Conservation (phyloP, 2,113 vertebrate species). For the Clarias batrachus region DNA sequence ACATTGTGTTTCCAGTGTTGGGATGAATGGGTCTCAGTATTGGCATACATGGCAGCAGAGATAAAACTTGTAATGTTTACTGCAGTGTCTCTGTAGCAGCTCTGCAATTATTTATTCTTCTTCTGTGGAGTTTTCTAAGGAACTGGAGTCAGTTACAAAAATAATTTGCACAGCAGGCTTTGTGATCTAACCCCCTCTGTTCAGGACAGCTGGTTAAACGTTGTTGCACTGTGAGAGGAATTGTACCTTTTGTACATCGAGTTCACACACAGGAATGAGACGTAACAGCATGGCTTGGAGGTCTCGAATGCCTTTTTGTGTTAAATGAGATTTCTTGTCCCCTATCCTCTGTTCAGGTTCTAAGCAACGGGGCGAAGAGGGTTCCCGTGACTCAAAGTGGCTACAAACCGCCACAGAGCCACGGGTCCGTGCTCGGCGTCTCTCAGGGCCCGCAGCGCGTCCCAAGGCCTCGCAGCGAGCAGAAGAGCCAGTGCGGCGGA, state of each 20-base stretch:
- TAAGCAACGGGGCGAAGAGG: slow-evolving; percentile 73
- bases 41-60: neutral
- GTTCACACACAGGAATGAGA: too few species aligned
- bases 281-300: neutral
- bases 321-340: neutral
- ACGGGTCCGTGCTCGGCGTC: slow-evolving; percentile 72
- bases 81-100: neutral
- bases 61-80: neutral
- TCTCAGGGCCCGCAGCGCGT: slow-evolving; percentile 79
- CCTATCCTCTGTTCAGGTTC: slow-evolving; percentile 61
- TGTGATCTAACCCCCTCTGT: neutral
- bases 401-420: slow-evolving; percentile 49
- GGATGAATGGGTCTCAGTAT: neutral
- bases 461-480: slow-evolving; percentile 64
- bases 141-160: neutral
- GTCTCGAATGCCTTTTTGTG: neutral
- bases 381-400: slow-evolving; percentile 71
- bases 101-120: neutral
- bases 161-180: neutral
- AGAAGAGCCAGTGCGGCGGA: slow-evolving; percentile 47
- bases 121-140: neutral
- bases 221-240: neutral
- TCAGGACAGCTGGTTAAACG: neutral
- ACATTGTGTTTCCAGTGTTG: too few species aligned
- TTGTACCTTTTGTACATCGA: neutral